Evolutionary conservation across 2,113 vertebrate species (phyloP), one percentile per base, ranked within the genome.

Genomic region (Accipiter cooperii): DNA sequence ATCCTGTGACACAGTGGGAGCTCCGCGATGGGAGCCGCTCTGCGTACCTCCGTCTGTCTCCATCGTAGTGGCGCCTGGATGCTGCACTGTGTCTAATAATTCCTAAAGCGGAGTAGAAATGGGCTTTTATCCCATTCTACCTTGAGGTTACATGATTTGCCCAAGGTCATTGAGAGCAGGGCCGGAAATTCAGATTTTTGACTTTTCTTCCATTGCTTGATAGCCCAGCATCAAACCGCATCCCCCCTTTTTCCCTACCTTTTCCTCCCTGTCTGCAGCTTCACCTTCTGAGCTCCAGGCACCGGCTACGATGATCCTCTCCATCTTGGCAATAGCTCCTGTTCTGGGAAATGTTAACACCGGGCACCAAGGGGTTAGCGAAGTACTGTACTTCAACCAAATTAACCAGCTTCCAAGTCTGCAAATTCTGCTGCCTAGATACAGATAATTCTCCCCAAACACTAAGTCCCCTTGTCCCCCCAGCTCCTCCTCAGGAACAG

Each of bases 1-100:
- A 25, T 10, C 66, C 58, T 0, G 1, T 0, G 2, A 26, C 1
- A 0, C 16, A 31, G 36, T 1, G 14, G 46, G 46, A 47, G 46
- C 31, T 84, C 34, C 3, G 0, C 5, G 40, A n/a, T 11, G 34
- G 46, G 49, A 94, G 24, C 31, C 3, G 10, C 58, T 40, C 71
- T 69, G 42, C 7, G 6, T 36, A 7, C 6, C 77, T 64, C 10
- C 19, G 49, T 49, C 51, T 85, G 34, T 26, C 64, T 81, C 46
- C 84, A 44, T 9, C 5, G 1, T 17, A 31, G 83, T 88, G 58
- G 44, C 17, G 81, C 40, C 46, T 44, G 76, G 80, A 33, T 49
- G 57, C 34, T 33, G 6, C 40, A 17, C 26, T 38, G 12, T 18
- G 34, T 82, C 76, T 8, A 46, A 5, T 31, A 28, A 75, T n/a